These are phyloP conservation scores for Fistularia tabacaria DNA, from an alignment of 2,797 vertebrate species.

Conservation along the genomic window DNA sequence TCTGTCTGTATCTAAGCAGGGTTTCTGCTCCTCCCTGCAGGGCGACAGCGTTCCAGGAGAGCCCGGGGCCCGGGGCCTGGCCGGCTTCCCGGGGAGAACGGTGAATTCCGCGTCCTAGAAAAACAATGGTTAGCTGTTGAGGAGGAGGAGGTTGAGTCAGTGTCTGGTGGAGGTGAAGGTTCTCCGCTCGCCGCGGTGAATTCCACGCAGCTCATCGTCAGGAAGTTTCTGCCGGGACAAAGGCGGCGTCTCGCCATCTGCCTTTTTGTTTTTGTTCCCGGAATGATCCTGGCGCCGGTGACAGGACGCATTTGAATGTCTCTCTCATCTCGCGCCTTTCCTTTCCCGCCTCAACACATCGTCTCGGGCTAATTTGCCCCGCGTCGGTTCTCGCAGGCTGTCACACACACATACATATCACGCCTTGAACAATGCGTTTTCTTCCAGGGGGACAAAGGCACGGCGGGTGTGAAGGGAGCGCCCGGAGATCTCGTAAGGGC, in stretches of 20 bases:
- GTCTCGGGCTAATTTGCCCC: too few species aligned
- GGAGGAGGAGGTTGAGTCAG: not conserved
- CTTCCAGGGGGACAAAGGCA: slow-evolving; percentile 79
- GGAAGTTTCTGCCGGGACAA: not conserved
- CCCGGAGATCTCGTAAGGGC: slow-evolving; percentile 73
- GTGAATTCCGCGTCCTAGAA: slow-evolving; percentile 45
- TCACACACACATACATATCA: too few species aligned
- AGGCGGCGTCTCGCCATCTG: not conserved
- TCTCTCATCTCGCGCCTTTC: too few species aligned
- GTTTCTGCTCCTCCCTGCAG: slow-evolving; percentile 56
- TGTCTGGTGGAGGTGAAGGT: too few species aligned
- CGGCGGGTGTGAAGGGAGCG: slow-evolving; percentile 69
- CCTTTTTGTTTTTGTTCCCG: not conserved
- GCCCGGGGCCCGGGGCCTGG: slow-evolving; percentile 75
- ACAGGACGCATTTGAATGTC: too few species aligned
- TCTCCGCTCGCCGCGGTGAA: too few species aligned
- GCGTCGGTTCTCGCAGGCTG: too few species aligned
- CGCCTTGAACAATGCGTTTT: not conserved
- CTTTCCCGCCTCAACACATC: not conserved
- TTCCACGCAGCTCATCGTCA: not conserved
- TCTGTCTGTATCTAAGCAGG: not conserved
- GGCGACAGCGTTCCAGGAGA: slow-evolving; percentile 76
- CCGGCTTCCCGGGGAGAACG: slow-evolving; percentile 76
- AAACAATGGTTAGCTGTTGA: not conserved
- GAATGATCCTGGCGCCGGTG: not conserved